Evolutionary conservation across 2,113 vertebrate genomes (phyloP).

Genomic region (Chelonoidis abingdonii): DNA sequence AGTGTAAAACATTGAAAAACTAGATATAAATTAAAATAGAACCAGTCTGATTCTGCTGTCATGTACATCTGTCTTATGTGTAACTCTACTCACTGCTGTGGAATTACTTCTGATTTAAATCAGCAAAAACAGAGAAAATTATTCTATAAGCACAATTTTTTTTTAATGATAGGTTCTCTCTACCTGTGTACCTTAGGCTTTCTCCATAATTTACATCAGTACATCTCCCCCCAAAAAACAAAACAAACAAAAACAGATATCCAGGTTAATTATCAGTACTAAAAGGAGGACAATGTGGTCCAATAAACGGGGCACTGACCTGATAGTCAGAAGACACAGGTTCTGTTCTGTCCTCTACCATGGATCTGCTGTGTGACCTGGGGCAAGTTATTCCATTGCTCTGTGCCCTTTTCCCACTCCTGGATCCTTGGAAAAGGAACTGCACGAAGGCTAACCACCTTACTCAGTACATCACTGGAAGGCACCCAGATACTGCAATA

Average conservation of each 20-base stretch:
- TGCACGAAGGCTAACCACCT: not conserved
- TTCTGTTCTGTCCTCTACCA: not conserved
- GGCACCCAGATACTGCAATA: not conserved
- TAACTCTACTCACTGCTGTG: not conserved
- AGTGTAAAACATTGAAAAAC: not conserved
- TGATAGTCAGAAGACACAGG: not conserved
- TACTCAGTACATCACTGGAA: not conserved
- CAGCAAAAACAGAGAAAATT: not conserved
- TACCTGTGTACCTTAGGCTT: not conserved
- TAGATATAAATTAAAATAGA: not conserved
- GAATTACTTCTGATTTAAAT: not conserved
- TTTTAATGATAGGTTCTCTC: not conserved
- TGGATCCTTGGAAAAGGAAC: not conserved
- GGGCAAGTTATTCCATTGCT: not conserved
- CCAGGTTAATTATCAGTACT: not conserved
- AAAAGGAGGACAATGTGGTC: not conserved
- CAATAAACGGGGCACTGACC: not conserved
- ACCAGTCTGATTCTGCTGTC: not conserved
- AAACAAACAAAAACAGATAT: not conserved
- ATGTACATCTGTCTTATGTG: not conserved
- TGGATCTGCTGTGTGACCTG: not conserved
- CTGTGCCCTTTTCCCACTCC: not conserved
- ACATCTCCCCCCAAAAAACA: not conserved
- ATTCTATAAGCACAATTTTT: not conserved
- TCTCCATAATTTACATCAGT: not conserved